Conservation (phyloP, 2,113 vertebrate genomes). For the Mobula hypostoma region DNA sequence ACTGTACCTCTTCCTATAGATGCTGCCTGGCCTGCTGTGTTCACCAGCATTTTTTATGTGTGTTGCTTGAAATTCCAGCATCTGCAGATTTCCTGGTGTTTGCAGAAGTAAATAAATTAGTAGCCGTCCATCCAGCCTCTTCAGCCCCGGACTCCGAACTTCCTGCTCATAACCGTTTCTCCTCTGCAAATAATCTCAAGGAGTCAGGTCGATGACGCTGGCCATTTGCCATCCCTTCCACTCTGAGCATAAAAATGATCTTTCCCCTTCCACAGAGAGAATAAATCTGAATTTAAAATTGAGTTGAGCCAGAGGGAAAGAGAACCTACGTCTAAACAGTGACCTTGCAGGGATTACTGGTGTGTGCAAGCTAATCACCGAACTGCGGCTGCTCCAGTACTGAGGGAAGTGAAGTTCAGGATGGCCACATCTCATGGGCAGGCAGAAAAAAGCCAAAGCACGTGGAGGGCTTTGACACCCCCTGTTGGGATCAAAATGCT, state of each 20-base stretch:
- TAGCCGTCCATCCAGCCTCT: no score
- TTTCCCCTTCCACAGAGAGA: neutral
- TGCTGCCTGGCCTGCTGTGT: no score
- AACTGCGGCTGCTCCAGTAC: neutral
- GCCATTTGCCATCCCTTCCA: neutral
- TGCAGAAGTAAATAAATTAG: no score
- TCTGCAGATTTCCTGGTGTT: no score
- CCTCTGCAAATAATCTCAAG: no score
- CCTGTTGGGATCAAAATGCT: neutral
- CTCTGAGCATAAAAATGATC: neutral
- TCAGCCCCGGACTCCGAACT: no score
- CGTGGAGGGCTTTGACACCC: neutral
- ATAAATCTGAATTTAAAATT: neutral
- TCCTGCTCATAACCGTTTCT: no score
- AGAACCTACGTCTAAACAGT: neutral
- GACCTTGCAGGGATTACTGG: neutral
- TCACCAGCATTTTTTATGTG: no score
- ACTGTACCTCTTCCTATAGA: no score
- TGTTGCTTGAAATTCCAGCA: no score
- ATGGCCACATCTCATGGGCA: neutral
- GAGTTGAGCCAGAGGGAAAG: neutral
- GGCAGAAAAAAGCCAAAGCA: neutral
- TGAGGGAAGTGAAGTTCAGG: neutral
- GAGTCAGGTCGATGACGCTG: neutral
- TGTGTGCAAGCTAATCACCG: neutral